Evolutionary conservation across 2,113 vertebrate genomes (phyloP).

Genomic region (Athene noctua): DNA sequence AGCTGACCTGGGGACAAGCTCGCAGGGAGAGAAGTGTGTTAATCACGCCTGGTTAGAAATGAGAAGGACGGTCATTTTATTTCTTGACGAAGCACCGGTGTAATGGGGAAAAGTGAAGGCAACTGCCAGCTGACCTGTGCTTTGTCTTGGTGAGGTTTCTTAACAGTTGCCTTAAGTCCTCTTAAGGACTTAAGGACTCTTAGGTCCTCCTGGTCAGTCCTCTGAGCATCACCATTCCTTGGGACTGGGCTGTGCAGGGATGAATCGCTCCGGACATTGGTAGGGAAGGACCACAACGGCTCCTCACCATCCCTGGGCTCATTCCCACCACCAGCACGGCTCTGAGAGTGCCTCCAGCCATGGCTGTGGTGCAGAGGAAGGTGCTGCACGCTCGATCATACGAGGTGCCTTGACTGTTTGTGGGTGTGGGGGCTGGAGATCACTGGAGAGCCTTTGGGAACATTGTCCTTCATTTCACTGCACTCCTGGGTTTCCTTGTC

Average conservation of each 20-base stretch:
- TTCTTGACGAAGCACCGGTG: not conserved
- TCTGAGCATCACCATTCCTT: not conserved
- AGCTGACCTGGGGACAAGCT: not conserved
- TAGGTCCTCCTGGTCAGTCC: not conserved
- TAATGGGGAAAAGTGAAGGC: not conserved
- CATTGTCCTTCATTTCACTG: not conserved
- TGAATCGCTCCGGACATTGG: rapidly evolving
- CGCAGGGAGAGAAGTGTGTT: not conserved
- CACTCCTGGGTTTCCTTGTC: not conserved
- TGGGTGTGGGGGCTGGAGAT: not conserved
- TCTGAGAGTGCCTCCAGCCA: not conserved
- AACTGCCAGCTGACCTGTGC: not conserved
- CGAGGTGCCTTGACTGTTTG: rapidly evolving
- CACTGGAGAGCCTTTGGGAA: not conserved
- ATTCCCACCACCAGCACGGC: not conserved
- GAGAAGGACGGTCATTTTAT: not conserved
- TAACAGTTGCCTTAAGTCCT: not conserved
- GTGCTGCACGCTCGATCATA: not conserved
- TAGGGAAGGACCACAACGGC: not conserved
- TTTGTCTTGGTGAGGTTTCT: rapidly evolving
- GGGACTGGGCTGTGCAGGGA: not conserved
- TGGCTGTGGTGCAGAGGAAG: not conserved
- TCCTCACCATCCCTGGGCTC: not conserved
- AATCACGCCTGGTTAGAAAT: not conserved
- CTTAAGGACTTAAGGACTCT: too few relatives aligned